A percentile compares a stretch with the other conserved stretches of the same genome.
Evolutionary conservation across 2,888 invertebrate species (phyloP).

Genomic region (Caenorhabditis panamensis): DNA sequence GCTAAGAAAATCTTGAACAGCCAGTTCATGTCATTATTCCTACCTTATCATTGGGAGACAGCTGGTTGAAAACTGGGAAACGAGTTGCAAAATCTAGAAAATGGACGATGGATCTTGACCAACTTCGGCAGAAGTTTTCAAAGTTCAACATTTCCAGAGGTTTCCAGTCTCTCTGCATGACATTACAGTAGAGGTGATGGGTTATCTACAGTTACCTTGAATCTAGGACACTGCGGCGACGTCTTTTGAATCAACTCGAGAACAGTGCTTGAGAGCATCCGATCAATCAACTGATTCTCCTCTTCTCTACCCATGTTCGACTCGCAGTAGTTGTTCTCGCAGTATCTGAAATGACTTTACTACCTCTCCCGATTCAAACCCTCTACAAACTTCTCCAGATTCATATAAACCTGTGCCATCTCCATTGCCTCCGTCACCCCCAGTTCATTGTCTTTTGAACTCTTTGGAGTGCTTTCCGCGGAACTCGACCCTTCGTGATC

Average conservation of each 20-base stretch:
- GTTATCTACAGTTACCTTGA: slow-evolving; percentile 34
- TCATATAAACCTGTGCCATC: slow-evolving; percentile 59
- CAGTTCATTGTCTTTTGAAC: slow-evolving; percentile 37
- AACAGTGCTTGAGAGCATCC: slow-evolving; percentile 60
- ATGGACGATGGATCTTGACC: slow-evolving; percentile 63
- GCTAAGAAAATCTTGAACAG: slow-evolving; percentile 36
- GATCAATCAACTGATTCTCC: slow-evolving; percentile 58
- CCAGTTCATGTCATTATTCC: no score
- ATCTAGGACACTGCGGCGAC: slow-evolving; percentile 65
- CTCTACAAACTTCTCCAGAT: slow-evolving; percentile 54
- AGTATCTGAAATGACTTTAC: slow-evolving; percentile 43
- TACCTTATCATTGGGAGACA: slow-evolving; percentile 56
- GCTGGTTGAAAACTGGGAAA: slow-evolving; percentile 60
- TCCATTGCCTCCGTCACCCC: slow-evolving; percentile 54
- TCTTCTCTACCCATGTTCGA: slow-evolving; percentile 39
- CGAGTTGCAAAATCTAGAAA: slow-evolving; percentile 64
- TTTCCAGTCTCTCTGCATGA: slow-evolving; percentile 69
- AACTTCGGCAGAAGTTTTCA: slow-evolving; percentile 59
- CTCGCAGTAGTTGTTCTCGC: slow-evolving; percentile 60
- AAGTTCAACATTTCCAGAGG: slow-evolving; percentile 54
- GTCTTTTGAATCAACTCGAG: slow-evolving; percentile 60
- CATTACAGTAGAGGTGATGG: slow-evolving; percentile 20
- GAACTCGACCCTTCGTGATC: slow-evolving; percentile 46
- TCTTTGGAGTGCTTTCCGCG: slow-evolving; percentile 53
- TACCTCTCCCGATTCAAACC: background rate